Base-by-base conservation (phyloP, 2,113 vertebrate genomes). In the Myiopsitta monachus region DNA sequence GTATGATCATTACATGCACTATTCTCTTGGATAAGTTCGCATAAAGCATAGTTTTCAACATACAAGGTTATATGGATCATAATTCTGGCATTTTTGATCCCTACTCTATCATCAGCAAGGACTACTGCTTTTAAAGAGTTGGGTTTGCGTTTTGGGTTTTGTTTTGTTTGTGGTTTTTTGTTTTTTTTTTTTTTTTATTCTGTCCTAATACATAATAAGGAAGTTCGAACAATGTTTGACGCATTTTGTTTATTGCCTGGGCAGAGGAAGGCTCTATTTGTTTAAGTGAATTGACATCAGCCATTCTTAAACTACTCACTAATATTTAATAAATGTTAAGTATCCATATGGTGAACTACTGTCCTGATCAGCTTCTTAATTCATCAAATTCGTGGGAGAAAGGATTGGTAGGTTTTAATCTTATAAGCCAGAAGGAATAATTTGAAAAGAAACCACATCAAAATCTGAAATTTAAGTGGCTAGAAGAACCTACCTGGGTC, bases 41-140 rank as follows among this genome's bases (percentile, higher is more conserved):
- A 36, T 43, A 46, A 77, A 84, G 6, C 18, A 47, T 16, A 43
- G 3, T 22, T 69, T 76, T 90, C 64, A 66, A 83, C 26, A 54
- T 19, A 27, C 14, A 55, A 55, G 4, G 2, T 61, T 28, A 18
- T 54, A 6, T 7, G 23, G 23, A 39, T 69, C 5, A 18, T 77
- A 61, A 46, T 51, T 54, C 67, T 59, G 9, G 49, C 3, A 22
- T 43, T 73, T 87, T 81, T 33, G 12, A 72, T 72, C 15, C 10
- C 6, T 70, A 15, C 3, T 43, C 9, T 76, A 19, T 52, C 11
- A 39, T 24, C 61, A 73, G 12, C 0, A 0, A 92, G 10, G 30
- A n/a, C 12, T 81, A 41, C 4, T 41, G 4, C 64, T 93, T 83
- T 39, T 10, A 69, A 73, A 63, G 39, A 59, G 0, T 5, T n/a